A percentile compares a stretch with the other conserved stretches of the same genome.
These are phyloP conservation scores for Nomada fucata DNA, from an alignment of 2,888 invertebrate genomes.

Conservation along the genomic window DNA sequence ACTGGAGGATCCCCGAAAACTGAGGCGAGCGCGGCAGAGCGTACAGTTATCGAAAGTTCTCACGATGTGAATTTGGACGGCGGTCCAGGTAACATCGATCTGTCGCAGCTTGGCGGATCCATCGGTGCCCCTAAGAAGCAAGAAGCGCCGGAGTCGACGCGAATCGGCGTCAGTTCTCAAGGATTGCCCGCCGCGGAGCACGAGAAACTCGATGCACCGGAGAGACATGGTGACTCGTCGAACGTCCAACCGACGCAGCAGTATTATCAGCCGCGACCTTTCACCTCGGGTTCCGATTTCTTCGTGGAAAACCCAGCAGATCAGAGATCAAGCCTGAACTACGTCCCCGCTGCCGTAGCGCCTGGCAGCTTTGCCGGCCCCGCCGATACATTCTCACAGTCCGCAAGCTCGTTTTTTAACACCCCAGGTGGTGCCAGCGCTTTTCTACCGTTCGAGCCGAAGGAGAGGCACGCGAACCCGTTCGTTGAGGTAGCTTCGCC, in stretches of 20 bases:
- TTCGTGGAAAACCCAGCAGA: slow-evolving; percentile 28
- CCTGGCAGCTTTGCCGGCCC: not conserved
- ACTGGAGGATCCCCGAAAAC: slow-evolving; percentile 1
- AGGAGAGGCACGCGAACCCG: slow-evolving; percentile 18
- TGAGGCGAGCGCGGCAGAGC: not conserved
- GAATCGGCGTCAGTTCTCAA: not conserved
- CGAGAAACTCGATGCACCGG: slow-evolving; percentile 13
- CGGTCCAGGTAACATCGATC: slow-evolving; percentile 67
- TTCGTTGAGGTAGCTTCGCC: not conserved
- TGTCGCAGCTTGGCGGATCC: slow-evolving; percentile 54
- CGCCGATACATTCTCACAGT: slow-evolving; percentile 8
- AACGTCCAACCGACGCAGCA: slow-evolving; percentile 36
- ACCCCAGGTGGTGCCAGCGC: not conserved
- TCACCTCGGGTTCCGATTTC: slow-evolving; percentile 19
- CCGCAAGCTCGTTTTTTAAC: slow-evolving; percentile 44
- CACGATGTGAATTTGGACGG: slow-evolving; percentile 37
- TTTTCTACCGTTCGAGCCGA: slow-evolving; percentile 13
- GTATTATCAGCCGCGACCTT: slow-evolving; percentile 37
- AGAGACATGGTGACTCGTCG: slow-evolving; percentile 26
- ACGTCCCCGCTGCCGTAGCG: not conserved
- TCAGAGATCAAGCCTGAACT: slow-evolving; percentile 43
- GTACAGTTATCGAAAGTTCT: slow-evolving; percentile 1
- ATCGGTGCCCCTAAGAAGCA: slow-evolving; percentile 31
- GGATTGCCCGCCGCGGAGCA: slow-evolving; percentile 1
- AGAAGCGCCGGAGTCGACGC: slow-evolving; percentile 10